phyloP scores from a whole-genome alignment of 2,888 invertebrate species.

The Lasiommata megera region DNA sequence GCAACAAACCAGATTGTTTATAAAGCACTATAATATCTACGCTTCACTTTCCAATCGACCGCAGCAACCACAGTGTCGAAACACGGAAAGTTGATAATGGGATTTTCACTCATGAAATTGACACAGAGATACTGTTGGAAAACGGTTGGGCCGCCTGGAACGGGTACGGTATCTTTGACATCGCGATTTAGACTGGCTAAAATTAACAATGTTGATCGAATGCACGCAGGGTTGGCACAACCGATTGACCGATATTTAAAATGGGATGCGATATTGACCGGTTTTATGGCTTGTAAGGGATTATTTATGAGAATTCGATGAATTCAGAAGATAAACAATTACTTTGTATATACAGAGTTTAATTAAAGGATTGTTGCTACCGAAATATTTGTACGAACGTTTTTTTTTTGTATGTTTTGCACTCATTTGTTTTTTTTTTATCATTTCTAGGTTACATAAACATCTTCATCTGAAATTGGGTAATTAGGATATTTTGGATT shows the following conservation, averaged over 20 bases:
- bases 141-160: conserved; percentile 12
- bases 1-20: background rate
- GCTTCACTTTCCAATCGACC: conserved; percentile 23
- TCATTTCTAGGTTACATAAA: no score
- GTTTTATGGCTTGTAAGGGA: background rate
- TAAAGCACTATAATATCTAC: conserved; percentile 2
- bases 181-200: conserved; percentile 76
- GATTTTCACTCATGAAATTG: conserved; percentile 29
- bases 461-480: no score
- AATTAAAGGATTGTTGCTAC: no score
- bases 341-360: no score
- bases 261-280: conserved; percentile 2
- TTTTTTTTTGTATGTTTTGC: no score
- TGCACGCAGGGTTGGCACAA: conserved; percentile 38
- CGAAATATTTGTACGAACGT: no score
- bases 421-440: no score
- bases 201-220: conserved; percentile 63
- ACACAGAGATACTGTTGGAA: conserved; percentile 18
- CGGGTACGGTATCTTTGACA: conserved; percentile 49
- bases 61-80: conserved; percentile 23
- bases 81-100: conserved; percentile 10
- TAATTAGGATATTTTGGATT: no score
- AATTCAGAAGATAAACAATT: no score
- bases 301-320: background rate
- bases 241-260: conserved; percentile 32